Conservation (phyloP, 2,113 vertebrate genomes). For the Sula dactylatra region DNA sequence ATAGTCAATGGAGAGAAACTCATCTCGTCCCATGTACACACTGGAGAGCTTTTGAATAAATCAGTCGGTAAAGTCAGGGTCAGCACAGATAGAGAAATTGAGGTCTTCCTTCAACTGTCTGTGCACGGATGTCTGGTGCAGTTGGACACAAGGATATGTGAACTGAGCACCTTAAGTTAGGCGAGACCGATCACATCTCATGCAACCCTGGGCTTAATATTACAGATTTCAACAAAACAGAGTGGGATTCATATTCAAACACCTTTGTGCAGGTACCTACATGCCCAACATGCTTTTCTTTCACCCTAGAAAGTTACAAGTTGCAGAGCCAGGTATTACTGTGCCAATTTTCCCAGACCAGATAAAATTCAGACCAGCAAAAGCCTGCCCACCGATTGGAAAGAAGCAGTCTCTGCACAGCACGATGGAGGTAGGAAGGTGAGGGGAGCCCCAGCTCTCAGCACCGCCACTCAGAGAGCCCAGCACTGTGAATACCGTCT, state of each 20-base stretch:
- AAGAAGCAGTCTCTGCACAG: neutral
- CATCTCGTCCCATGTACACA: neutral
- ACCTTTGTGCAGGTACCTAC: neutral
- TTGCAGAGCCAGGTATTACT: neutral
- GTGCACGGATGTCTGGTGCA: neutral
- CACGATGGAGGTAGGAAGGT: neutral
- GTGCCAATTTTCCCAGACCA: neutral
- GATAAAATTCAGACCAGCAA: neutral
- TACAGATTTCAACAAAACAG: neutral
- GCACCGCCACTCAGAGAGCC: neutral
- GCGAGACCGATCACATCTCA: neutral
- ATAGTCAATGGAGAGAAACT: neutral
- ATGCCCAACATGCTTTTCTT: neutral
- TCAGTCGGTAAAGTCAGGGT: neutral
- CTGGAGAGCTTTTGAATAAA: neutral
- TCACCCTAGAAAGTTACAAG: neutral
- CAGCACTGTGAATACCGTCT: neutral
- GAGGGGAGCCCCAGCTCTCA: accelerated
- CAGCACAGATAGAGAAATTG: neutral
- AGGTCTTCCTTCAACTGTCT: neutral
- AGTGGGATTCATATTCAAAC: neutral
- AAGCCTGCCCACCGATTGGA: neutral
- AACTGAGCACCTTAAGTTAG: neutral
- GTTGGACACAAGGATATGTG: neutral
- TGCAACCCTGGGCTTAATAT: neutral